A percentile compares a stretch with the other conserved stretches of the same genome.
Evolutionary conservation across 2,797 vertebrate genomes (phyloP).

Genomic region (Myripristis jacobus): DNA sequence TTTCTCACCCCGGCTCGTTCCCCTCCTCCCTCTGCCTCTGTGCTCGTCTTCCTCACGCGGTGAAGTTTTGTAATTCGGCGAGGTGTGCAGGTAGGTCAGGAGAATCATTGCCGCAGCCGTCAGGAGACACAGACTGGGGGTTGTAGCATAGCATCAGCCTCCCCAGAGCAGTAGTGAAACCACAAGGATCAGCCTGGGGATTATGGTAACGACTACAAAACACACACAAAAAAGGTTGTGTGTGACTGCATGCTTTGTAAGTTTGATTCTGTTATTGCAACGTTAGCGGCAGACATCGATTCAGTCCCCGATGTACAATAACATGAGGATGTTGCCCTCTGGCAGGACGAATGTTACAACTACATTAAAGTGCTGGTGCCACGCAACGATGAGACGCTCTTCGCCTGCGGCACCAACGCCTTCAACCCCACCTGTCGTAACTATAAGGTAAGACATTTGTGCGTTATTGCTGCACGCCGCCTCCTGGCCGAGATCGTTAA

Average conservation of each 20-base stretch:
- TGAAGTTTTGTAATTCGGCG: conserved; percentile 27
- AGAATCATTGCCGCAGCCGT: conserved; percentile 49
- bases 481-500: neutral
- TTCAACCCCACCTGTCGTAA: conserved; percentile 96
- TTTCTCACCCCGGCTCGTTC: conserved; percentile 11
- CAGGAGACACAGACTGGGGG: conserved; percentile 15
- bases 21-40: neutral
- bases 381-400: conserved; percentile 88
- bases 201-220: conserved; percentile 49
- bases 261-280: conserved; percentile 18
- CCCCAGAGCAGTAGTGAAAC: conserved; percentile 36
- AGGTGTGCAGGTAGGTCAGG: conserved; percentile 54
- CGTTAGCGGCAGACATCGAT: conserved; percentile 23
- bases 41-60: conserved; percentile 18
- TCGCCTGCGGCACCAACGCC: conserved; percentile 94
- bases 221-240: conserved; percentile 8
- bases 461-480: neutral
- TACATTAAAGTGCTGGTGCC: conserved; percentile 95
- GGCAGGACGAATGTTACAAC: conserved; percentile 96
- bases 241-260: conserved; percentile 13
- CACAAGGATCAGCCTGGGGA: conserved; percentile 44
- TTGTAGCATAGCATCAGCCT: conserved; percentile 16
- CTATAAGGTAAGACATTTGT: conserved; percentile 86
- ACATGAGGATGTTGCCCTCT: conserved; percentile 46
- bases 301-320: conserved; percentile 25